Base-by-base conservation (phyloP, 2,113 vertebrate species). In the Himantopus leucocephalus region DNA sequence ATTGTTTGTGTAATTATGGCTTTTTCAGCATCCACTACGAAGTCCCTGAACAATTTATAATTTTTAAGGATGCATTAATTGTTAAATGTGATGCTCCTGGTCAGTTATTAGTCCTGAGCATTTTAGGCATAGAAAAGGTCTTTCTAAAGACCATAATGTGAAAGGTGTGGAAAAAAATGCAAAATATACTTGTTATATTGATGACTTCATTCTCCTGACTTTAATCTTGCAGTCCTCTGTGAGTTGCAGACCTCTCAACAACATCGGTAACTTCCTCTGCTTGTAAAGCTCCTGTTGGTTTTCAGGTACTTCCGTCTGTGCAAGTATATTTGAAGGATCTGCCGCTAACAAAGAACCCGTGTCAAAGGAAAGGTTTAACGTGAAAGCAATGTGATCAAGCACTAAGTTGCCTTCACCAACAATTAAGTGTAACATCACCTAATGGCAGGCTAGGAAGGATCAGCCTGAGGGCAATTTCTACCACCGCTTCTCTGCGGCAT, bases 361-460 rank as follows among this genome's bases (percentile, higher is more conserved):
- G 90, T 50, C 52, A 52, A 90, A 93, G 56, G 60, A 19, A 71
- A 39, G 68, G 72, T 87, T 90, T 74, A 80, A 71, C 0, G n/a
- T 45, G 85, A 37, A 80, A 80, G 26, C 21, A 47, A 93, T 74
- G 88, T 64, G 84, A 94, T 96, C 78, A 77, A 90, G 58, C 60
- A 5, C 78, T 14, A 93, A 68, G 85, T 50, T 92, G 74, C 91
- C 41, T 86, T 95, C 94, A 89, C 89, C 63, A 91, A 4, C 82
- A 94, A 94, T 96, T 88, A 90, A 92, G 37, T 60, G 64, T 56
- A 90, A 83, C 91, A 96, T 72, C 90, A 60, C 80, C 92, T 77
- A 79, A 67, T 55, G 93, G 19, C 13, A 92, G 92, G 53, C 78
- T 34, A 45, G 92, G 88, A 76, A 94, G 87, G 68, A 85, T 83